phyloP scores from a whole-genome alignment of 2,113 vertebrate genomes.

The Rafetus swinhoei region DNA sequence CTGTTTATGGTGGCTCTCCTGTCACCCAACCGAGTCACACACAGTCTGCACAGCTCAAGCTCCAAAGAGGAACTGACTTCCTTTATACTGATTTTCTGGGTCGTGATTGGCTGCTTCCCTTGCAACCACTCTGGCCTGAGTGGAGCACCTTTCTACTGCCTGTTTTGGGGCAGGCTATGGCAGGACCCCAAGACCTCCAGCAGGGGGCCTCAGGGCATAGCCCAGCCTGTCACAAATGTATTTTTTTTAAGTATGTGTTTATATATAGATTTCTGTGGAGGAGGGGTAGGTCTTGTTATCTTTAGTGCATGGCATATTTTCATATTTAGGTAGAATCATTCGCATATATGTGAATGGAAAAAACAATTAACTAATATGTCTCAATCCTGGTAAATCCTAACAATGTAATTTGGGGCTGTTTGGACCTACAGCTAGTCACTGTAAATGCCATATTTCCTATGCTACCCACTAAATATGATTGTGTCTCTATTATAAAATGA shows the following conservation, averaged over 20 bases:
- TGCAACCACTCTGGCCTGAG: too few species aligned
- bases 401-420: neutral
- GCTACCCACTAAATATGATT: neutral
- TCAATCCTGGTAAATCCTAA: neutral
- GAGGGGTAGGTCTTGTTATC: neutral
- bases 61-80: too few species aligned
- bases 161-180: too few species aligned
- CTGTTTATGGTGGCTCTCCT: too few species aligned
- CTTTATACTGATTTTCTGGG: too few species aligned
- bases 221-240: neutral
- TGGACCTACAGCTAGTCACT: neutral
- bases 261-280: fast-evolving
- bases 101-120: too few species aligned
- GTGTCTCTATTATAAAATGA: neutral
- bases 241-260: neutral
- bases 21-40: too few species aligned
- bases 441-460: neutral
- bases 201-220: too few species aligned
- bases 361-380: neutral
- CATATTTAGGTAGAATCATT: neutral
- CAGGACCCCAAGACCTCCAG: too few species aligned
- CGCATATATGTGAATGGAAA: neutral
- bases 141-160: too few species aligned
- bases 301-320: neutral
- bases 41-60: too few species aligned